Percentiles rank a stretch among this genome's conserved stretches.
Conservation (phyloP, 1,140 invertebrate genomes). For the Zaprionus camerounensis region DNA sequence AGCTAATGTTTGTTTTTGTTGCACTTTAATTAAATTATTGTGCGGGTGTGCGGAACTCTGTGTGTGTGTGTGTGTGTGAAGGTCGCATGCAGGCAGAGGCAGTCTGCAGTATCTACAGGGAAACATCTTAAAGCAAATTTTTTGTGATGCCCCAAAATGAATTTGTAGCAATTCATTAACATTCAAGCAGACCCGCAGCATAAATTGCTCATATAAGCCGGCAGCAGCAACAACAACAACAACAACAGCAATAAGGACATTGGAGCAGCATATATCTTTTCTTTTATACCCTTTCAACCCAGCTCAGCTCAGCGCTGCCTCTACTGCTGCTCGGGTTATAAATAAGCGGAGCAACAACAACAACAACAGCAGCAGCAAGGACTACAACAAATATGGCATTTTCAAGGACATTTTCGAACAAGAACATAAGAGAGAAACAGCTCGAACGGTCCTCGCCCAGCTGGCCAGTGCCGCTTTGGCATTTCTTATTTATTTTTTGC, state of each 20-base stretch:
- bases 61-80: too few relatives aligned
- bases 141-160: slow-evolving; percentile 55
- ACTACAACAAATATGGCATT: slow-evolving; percentile 48
- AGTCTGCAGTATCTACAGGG: slow-evolving; percentile 21
- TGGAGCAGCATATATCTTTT: slow-evolving; percentile 60
- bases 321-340: slow-evolving; percentile 55
- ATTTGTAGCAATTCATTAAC: slow-evolving; percentile 78
- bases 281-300: slow-evolving; percentile 63
- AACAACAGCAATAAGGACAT: slow-evolving; percentile 36
- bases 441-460: slow-evolving; percentile 48
- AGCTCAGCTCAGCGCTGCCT: slow-evolving; percentile 14
- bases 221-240: slow-evolving; percentile 35
- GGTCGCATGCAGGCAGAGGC: slow-evolving; percentile 11
- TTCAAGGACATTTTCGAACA: slow-evolving; percentile 74
- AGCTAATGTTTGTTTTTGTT: slow-evolving; percentile 23
- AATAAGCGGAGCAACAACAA: slow-evolving; percentile 64
- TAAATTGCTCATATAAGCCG: slow-evolving; percentile 59
- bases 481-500: slow-evolving; percentile 54
- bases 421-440: slow-evolving; percentile 15
- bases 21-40: slow-evolving; percentile 67
- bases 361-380: slow-evolving; percentile 14
- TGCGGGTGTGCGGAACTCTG: background rate
- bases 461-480: slow-evolving; percentile 59
- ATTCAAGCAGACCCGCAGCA: slow-evolving; percentile 60
- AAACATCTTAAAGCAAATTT: slow-evolving; percentile 33